phyloP scores from a whole-genome alignment of 2,888 invertebrate genomes.

The Priocnemis perturbator region DNA sequence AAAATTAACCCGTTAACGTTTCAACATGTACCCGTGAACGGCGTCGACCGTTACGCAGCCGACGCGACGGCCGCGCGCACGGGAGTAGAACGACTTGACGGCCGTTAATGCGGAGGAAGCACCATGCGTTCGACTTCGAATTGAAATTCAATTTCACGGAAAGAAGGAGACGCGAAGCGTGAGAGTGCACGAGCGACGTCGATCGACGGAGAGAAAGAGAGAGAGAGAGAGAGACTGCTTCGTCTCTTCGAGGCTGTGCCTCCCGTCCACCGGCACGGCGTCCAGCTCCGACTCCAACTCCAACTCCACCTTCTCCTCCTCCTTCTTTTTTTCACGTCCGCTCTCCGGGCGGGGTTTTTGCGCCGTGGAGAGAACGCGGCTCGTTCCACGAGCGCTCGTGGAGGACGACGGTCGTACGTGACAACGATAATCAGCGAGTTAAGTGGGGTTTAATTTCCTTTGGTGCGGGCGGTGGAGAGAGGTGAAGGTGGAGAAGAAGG shows the following conservation, averaged over 20 bases:
- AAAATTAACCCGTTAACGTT: too few relatives aligned
- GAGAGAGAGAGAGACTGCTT: background rate
- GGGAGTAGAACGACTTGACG: background rate
- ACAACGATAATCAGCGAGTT: slow-evolving; percentile 72
- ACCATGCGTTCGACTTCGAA: slow-evolving; percentile 2
- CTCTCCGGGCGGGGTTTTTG: slow-evolving; percentile 47
- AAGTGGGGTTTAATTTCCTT: slow-evolving; percentile 72
- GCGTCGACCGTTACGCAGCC: too few relatives aligned
- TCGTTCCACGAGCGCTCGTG: slow-evolving; percentile 44
- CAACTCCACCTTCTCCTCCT: slow-evolving; percentile 5
- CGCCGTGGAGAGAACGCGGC: slow-evolving; percentile 27
- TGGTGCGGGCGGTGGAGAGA: slow-evolving; percentile 66
- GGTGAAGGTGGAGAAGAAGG: slow-evolving; percentile 38
- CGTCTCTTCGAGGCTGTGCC: background rate
- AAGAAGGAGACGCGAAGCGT: slow-evolving; percentile 9
- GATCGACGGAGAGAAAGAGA: slow-evolving; percentile 2
- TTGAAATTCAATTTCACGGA: slow-evolving; percentile 42
- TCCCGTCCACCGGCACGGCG: slow-evolving; percentile 6
- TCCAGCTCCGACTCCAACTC: too few relatives aligned
- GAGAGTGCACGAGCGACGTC: background rate
- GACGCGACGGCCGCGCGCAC: too few relatives aligned
- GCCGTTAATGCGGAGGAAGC: background rate
- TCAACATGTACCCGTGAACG: too few relatives aligned
- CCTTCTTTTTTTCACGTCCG: slow-evolving; percentile 34
- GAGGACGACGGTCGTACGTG: slow-evolving; percentile 64